Conservation (phyloP, 2,113 vertebrate genomes). For the Glareola pratincola region DNA sequence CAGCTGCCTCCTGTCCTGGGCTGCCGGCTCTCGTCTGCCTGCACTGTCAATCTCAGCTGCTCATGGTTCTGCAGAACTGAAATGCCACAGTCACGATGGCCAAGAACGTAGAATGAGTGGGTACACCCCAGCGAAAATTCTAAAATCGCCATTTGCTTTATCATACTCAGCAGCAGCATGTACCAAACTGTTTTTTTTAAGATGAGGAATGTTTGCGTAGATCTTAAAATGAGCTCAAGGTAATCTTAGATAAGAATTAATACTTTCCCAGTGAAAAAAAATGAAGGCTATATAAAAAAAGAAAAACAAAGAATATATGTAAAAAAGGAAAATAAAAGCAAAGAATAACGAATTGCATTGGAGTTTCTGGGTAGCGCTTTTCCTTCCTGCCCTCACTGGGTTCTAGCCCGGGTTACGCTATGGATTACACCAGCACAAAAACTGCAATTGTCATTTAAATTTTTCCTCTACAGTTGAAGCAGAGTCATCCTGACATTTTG, state of each 20-base stretch:
- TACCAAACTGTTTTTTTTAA: neutral
- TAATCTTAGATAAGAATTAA: neutral
- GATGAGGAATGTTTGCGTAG: neutral
- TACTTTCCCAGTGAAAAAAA: neutral
- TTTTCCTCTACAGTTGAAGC: neutral
- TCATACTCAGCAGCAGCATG: neutral
- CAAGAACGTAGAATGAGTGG: neutral
- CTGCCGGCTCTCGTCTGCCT: neutral
- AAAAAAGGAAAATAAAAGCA: neutral
- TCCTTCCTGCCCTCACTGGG: neutral
- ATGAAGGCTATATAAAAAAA: neutral
- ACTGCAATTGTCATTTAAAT: neutral
- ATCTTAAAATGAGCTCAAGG: neutral
- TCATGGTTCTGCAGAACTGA: neutral
- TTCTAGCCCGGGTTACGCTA: neutral
- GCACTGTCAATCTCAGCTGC: neutral
- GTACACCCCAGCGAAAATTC: neutral
- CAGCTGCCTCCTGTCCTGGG: neutral
- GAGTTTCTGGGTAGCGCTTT: neutral
- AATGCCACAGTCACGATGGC: neutral
- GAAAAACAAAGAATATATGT: neutral
- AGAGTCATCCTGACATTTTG: conserved; percentile 33
- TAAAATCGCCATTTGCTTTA: neutral
- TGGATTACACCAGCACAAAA: neutral
- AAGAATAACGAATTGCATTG: neutral